Evolutionary conservation across 2,113 vertebrate species (phyloP).

Genomic region (Trogon melanurus): DNA sequence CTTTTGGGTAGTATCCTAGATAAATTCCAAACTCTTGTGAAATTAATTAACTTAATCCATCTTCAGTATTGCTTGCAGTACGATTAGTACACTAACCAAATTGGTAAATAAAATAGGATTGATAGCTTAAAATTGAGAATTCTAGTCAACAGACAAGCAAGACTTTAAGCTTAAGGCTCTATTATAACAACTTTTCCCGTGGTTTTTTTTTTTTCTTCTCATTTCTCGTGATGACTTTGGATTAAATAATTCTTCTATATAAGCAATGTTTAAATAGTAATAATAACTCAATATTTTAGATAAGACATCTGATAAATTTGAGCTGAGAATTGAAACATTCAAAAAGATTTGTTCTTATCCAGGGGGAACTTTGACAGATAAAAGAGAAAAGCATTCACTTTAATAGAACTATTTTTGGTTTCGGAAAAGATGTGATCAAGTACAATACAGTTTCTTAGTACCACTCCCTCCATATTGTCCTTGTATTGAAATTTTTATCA

Average conservation of each 20-base stretch:
- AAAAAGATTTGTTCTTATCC: neutral
- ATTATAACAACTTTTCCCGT: neutral
- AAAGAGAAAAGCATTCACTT: neutral
- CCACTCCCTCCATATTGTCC: neutral
- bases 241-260: neutral
- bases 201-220: neutral
- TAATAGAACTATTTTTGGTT: neutral
- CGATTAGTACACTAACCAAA: neutral
- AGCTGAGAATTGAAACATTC: neutral
- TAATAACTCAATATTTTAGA: neutral
- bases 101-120: neutral
- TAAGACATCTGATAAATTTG: neutral
- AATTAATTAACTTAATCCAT: neutral
- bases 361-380: neutral
- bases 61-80: neutral
- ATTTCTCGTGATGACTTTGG: neutral
- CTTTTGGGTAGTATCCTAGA: neutral
- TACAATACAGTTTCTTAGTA: neutral
- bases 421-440: neutral
- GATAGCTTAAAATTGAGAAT: neutral
- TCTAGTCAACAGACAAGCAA: neutral
- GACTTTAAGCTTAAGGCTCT: neutral
- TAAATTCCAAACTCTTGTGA: neutral
- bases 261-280: neutral
- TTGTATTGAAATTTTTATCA: neutral